phyloP scores from a whole-genome alignment of 2,888 invertebrate genomes.

The Linnaemya vulpina region DNA sequence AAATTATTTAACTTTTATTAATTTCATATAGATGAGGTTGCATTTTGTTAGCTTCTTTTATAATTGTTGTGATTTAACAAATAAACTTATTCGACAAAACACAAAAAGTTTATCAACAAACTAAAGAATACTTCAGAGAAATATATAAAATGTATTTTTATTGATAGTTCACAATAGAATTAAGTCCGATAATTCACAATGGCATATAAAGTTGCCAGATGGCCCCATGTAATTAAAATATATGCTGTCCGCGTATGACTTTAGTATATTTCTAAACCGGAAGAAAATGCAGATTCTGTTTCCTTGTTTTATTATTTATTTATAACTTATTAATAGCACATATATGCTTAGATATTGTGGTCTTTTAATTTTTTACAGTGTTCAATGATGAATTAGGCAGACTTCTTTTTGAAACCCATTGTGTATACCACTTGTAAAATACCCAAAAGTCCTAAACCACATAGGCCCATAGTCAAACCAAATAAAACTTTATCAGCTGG shows the following conservation, averaged over 20 bases:
- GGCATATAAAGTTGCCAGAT: not conserved
- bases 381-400: conserved; percentile 70
- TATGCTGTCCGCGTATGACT: not conserved
- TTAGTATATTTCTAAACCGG: not conserved
- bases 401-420: conserved; percentile 82
- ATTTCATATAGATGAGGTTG: not conserved
- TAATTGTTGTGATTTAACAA: not conserved
- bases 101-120: conserved; percentile 58
- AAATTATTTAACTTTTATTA: conserved; percentile 7
- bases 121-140: conserved; percentile 37
- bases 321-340: not conserved
- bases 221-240: rapidly evolving
- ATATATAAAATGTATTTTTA: conserved; percentile 22
- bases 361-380: no score
- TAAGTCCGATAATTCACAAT: conserved; percentile 19
- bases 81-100: conserved; percentile 39
- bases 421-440: conserved; percentile 79
- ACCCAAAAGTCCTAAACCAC: conserved; percentile 80
- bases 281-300: not conserved
- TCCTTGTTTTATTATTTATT: not conserved
- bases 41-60: conserved; percentile 15
- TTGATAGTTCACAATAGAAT: conserved; percentile 51
- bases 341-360: not conserved
- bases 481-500: conserved; percentile 80
- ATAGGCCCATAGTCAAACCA: conserved; percentile 80